These are phyloP conservation scores for Pachycephus smyrnensis DNA, from an alignment of 2,888 invertebrate species.

Conservation along the genomic window DNA sequence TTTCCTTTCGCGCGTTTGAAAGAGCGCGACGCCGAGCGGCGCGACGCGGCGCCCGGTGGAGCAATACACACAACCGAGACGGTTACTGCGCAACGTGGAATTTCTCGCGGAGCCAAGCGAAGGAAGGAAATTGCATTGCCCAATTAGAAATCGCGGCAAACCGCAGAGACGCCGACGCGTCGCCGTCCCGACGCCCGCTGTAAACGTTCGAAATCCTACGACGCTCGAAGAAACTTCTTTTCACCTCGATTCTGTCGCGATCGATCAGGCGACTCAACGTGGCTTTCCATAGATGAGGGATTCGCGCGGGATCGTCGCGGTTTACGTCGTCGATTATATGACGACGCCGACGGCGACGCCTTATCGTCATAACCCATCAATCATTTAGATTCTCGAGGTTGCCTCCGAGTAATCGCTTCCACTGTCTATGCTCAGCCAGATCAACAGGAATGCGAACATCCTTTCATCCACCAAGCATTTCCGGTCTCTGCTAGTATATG, in stretches of 20 bases:
- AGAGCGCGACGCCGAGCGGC: constrained; percentile 15
- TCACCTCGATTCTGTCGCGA: background rate
- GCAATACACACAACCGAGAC: background rate
- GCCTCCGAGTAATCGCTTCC: background rate
- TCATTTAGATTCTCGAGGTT: background rate
- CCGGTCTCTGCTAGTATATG: background rate
- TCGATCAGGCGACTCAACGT: background rate
- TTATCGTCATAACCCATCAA: background rate
- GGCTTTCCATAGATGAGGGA: too few species aligned
- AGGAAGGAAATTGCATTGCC: constrained; percentile 51
- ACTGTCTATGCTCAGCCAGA: background rate
- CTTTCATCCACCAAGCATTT: background rate
- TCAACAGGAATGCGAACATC: background rate
- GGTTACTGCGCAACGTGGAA: constrained; percentile 23
- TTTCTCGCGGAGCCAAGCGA: constrained; percentile 30
- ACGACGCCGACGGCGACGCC: background rate
- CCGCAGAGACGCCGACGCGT: constrained; percentile 35
- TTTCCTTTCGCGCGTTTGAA: background rate
- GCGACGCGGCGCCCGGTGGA: constrained; percentile 15
- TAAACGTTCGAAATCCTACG: background rate
- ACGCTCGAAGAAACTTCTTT: background rate
- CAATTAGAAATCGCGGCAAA: constrained; percentile 46
- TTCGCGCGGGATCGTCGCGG: background rate
- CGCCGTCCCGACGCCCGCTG: constrained; percentile 3
- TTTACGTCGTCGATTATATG: background rate